Base-by-base conservation (phyloP, 2,797 vertebrate species). In the Gymnoscopelus braueri region DNA sequence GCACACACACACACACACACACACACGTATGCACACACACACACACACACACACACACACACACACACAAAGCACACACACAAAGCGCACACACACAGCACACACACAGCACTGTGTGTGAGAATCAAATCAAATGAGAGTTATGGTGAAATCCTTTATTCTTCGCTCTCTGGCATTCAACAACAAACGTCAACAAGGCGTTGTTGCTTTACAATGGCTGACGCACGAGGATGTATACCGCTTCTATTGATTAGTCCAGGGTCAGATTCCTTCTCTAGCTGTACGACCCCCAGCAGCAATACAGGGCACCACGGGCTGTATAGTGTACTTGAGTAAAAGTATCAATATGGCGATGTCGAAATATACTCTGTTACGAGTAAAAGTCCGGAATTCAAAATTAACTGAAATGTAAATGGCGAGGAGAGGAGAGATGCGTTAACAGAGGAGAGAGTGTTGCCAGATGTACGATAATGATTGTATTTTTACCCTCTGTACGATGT, bases 191-290 rank as follows among this genome's bases (percentile, higher is more conserved):
- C 19, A 19, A 60, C 56, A 54, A 68, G 74, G 39, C 51, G 56
- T 6, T 7, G 7, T 5, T 4, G 4, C 35, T 19, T 39, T 39
- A 75, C 75, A 80, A 70, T 77, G 69, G 62, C 19, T 19, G 63
- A 79, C 65, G 72, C 65, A 14, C 26, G 15, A 59, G 71, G 50
- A 55, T 66, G 64, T 14, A 15, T 19, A 55, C 35, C 35, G 7
- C 19, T 85, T 63, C 65, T 53, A 70, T 87, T 79, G 85, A 84
- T 75, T 65, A 13, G 83, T 48, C 63, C 13, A 14, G 66, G 78
- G 74, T 85, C 75, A 84, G 35, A 82, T 69, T 74, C 73, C 67
- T 15, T 69, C 2, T 5, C 50, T 4, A 29, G 49, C 77, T 75
- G 71, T 70, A 77, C 66, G 60, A 35, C 19, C 35, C 35, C 6